A percentile compares a stretch with the other conserved stretches of the same genome.
These are phyloP conservation scores for Drosophila micromelanica DNA, from an alignment of 1,140 invertebrate species.

Conservation along the genomic window DNA sequence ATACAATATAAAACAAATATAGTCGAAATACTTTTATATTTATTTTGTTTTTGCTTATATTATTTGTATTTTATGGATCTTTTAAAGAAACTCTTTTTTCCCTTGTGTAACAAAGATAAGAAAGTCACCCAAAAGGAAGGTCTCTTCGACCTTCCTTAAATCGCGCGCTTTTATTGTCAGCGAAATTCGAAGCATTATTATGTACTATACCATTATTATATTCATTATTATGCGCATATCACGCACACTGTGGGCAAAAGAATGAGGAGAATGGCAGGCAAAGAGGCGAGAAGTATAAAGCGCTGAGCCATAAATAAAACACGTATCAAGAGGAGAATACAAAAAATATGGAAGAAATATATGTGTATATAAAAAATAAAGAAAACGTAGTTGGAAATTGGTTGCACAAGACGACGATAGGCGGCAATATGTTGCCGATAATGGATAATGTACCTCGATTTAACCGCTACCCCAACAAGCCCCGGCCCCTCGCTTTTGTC, in stretches of 20 bases:
- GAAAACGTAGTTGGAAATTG: slow-evolving; percentile 20
- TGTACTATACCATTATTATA: slow-evolving; percentile 7
- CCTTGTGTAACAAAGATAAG: neutral
- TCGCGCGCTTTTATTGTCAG: slow-evolving; percentile 3
- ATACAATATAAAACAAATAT: too few relatives aligned
- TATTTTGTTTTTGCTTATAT: too few relatives aligned
- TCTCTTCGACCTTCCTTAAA: neutral
- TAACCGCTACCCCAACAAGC: neutral
- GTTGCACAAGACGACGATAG: slow-evolving; percentile 40
- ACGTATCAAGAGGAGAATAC: neutral
- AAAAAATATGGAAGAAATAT: neutral
- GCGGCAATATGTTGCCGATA: slow-evolving; percentile 56
- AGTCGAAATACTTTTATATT: too few relatives aligned
- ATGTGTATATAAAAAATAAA: slow-evolving; percentile 5
- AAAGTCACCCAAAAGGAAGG: neutral
- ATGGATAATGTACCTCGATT: slow-evolving; percentile 47
- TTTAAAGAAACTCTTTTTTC: neutral
- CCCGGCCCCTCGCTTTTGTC: neutral
- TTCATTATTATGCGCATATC: slow-evolving; percentile 12
- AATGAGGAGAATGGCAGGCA: neutral
- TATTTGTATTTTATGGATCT: neutral
- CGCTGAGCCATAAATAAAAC: slow-evolving; percentile 20
- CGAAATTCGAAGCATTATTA: neutral
- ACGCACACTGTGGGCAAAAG: slow-evolving; percentile 9
- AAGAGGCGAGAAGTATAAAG: neutral